Base-by-base conservation (phyloP, 2,888 invertebrate species). In the Lepas anatifera region DNA sequence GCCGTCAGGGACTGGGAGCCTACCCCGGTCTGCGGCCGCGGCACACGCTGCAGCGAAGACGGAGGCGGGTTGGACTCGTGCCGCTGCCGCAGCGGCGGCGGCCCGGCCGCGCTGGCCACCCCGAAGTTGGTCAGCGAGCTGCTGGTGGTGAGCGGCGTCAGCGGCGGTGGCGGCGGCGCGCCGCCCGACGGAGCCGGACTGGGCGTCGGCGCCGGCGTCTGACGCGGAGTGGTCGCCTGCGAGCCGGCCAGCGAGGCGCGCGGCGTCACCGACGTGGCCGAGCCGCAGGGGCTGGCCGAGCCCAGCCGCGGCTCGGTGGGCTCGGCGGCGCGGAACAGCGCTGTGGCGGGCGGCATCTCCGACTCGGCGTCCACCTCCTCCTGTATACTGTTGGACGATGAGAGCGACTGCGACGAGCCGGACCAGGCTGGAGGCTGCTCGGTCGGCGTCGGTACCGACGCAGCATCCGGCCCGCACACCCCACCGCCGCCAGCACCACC, bases 31-130 rank as follows among this genome's bases (percentile, higher is more conserved):
- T 58, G 58, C 35, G 32, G 58, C 22, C 58, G 58, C 58, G 10
- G 58, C 58, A 7, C 32, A 32, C 58, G 58, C 13, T 32, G 32
- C 58, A 32, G 58, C 32, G 32, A 35, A 10, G 16, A 58, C 58
- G 58, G 58, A 32, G 58, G 58, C 58, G 58, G 58, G 58, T 58
- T 58, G 25, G 58, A 58, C 35, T 58, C 58, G 35, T 58, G 58
- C 35, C 58, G 58, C 58, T 58, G 58, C 35, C 58, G 58, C 32
- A 58, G 32, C 58, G 58, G 58, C 11, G 50, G 11, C 27, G 52
- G 13, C 35, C 32, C 58, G 32, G 35, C 29, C 16, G 52, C 22
- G 32, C 22, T 18, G 3, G 52, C 18, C 35, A 22, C 32, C 22
- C 22, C 58, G 22, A 58, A 58, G 58, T 35, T 58, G 22, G 58